These are phyloP conservation scores for Theretra japonica DNA, from an alignment of 2,888 invertebrate genomes.

Conservation along the genomic window DNA sequence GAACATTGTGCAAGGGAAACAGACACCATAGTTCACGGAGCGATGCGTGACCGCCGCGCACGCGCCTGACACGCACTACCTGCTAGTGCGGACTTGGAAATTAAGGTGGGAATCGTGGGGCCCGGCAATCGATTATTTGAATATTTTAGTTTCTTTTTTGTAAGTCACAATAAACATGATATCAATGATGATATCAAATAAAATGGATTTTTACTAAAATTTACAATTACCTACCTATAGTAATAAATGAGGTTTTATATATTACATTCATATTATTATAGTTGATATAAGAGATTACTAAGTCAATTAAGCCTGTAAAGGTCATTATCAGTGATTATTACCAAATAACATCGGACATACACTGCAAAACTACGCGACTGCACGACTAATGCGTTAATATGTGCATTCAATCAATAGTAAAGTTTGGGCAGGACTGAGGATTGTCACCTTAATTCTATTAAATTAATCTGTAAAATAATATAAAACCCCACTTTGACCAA, in stretches of 20 bases:
- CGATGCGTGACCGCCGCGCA: slow-evolving; percentile 57
- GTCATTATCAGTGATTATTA: neutral
- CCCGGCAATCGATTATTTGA: neutral
- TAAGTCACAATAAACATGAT: neutral
- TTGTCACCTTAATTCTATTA: neutral
- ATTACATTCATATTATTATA: too few species aligned
- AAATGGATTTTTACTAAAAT: too few species aligned
- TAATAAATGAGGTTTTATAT: too few species aligned
- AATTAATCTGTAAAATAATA: too few species aligned
- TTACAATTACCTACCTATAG: too few species aligned
- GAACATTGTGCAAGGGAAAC: slow-evolving; percentile 29
- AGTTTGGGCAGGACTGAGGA: neutral
- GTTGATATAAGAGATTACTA: too few species aligned
- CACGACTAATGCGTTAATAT: neutral
- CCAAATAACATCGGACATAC: neutral
- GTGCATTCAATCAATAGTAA: neutral
- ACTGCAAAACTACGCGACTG: slow-evolving; percentile 10
- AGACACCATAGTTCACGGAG: slow-evolving; percentile 34
- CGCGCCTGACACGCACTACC: slow-evolving; percentile 53
- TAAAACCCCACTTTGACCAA: too few species aligned
- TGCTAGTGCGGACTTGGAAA: neutral
- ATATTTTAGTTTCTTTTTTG: neutral
- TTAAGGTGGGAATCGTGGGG: neutral
- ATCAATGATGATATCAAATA: too few species aligned
- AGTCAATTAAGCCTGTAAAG: too few species aligned